phyloP scores from a whole-genome alignment of 2,797 vertebrate genomes.

The Crocodylus rhombifer region DNA sequence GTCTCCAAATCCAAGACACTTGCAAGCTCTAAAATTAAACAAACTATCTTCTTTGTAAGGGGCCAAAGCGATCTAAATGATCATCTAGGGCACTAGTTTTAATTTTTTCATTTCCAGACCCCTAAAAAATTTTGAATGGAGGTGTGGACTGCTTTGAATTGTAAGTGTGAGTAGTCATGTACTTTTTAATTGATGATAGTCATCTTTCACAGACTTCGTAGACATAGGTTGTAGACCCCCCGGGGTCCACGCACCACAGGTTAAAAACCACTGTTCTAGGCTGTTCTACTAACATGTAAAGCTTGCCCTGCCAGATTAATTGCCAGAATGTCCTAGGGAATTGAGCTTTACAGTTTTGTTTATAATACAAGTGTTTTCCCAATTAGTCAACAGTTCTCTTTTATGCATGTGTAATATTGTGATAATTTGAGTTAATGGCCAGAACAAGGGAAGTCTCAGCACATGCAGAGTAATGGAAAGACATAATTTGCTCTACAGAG shows the following conservation, averaged over 20 bases:
- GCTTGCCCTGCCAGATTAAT: rapidly evolving
- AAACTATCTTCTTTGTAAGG: no score
- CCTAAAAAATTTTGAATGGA: no score
- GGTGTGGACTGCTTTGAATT: no score
- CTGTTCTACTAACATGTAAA: not conserved
- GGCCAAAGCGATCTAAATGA: no score
- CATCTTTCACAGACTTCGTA: no score
- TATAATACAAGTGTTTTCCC: not conserved
- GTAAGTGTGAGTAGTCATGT: no score
- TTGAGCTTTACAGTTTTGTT: not conserved
- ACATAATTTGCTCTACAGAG: not conserved
- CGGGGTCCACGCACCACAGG: no score
- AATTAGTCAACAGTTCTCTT: rapidly evolving
- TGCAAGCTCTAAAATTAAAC: not conserved
- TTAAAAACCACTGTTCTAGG: no score
- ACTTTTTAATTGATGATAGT: no score
- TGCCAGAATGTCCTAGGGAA: not conserved
- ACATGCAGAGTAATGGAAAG: not conserved
- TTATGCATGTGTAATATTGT: rapidly evolving
- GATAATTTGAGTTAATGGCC: not conserved
- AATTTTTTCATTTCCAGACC: no score
- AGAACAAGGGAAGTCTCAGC: not conserved
- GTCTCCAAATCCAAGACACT: not conserved
- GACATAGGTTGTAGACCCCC: no score
- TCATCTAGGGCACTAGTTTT: no score